phyloP scores from a whole-genome alignment of 2,797 vertebrate genomes.

The Podarcis lilfordi region DNA sequence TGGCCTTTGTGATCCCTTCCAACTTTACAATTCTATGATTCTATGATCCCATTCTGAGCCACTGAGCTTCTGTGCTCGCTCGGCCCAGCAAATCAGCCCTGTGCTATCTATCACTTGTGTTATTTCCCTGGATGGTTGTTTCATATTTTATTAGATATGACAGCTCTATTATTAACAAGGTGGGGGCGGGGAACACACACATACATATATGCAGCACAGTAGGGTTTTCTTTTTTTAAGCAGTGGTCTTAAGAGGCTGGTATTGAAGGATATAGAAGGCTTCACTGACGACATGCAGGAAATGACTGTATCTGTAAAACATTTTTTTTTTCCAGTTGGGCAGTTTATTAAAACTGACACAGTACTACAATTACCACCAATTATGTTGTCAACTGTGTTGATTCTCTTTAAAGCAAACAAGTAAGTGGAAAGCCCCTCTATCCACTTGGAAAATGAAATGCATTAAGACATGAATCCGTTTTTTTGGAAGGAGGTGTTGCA shows the following conservation, averaged over 20 bases:
- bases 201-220: conserved; percentile 32
- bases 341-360: conserved; percentile 74
- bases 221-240: conserved; percentile 58
- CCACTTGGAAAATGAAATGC: conserved; percentile 56
- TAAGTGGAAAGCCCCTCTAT: conserved; percentile 43
- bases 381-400: conserved; percentile 73
- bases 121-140: conserved; percentile 75
- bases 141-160: conserved; percentile 80
- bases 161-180: conserved; percentile 80
- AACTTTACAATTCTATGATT: background rate
- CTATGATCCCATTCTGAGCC: conserved; percentile 56
- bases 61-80: conserved; percentile 62
- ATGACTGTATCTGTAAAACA: conserved; percentile 60
- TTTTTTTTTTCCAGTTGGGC: conserved; percentile 44
- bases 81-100: conserved; percentile 53
- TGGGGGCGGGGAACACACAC: conserved; percentile 37
- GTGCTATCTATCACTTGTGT: conserved; percentile 62
- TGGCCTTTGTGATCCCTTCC: no score
- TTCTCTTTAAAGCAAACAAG: conserved; percentile 67
- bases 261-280: conserved; percentile 66
- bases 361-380: conserved; percentile 76
- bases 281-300: conserved; percentile 57
- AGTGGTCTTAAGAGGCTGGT: conserved; percentile 60
- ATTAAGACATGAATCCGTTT: conserved; percentile 38
- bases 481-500: background rate